Conservation (phyloP, 23 tunicate genomes). For the Halocynthia aurantium region DNA sequence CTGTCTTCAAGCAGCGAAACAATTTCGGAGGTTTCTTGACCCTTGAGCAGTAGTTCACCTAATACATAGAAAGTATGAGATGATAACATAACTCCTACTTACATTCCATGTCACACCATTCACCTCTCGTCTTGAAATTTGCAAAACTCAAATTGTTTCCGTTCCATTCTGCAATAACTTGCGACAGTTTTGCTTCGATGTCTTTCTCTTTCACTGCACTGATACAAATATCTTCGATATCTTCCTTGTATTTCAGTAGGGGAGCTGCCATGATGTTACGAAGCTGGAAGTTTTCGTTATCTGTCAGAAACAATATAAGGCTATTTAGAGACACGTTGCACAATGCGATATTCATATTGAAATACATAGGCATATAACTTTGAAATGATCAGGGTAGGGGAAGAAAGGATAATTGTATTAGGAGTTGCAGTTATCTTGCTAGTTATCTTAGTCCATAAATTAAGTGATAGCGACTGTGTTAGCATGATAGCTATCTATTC, state of each 20-base stretch:
- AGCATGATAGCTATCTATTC: neutral
- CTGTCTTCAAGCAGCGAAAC: conserved; percentile 84
- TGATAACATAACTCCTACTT: too few relatives aligned
- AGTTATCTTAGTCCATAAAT: neutral
- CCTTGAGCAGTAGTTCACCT: conserved; percentile 93
- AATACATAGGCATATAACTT: too few relatives aligned
- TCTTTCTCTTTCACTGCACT: conserved; percentile 99
- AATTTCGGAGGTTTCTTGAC: conserved; percentile 93
- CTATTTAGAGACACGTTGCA: too few relatives aligned
- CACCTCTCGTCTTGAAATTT: conserved; percentile 88
- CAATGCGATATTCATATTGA: too few relatives aligned
- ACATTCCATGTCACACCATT: neutral
- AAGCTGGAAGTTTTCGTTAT: conserved; percentile 88
- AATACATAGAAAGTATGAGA: neutral
- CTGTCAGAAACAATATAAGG: conserved; percentile 10
- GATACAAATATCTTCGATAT: conserved; percentile 99
- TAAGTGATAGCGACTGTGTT: neutral
- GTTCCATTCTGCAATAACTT: conserved; percentile 95
- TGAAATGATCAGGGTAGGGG: too few relatives aligned
- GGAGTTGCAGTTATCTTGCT: too few relatives aligned
- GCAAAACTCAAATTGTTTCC: conserved; percentile 71
- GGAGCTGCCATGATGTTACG: conserved; percentile 99
- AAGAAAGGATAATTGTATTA: too few relatives aligned
- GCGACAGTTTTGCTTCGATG: conserved; percentile 89
- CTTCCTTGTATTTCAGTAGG: conserved; percentile 88